Evolutionary conservation across 1,140 invertebrate species (phyloP).

Genomic region (Hycleus cichorii): DNA sequence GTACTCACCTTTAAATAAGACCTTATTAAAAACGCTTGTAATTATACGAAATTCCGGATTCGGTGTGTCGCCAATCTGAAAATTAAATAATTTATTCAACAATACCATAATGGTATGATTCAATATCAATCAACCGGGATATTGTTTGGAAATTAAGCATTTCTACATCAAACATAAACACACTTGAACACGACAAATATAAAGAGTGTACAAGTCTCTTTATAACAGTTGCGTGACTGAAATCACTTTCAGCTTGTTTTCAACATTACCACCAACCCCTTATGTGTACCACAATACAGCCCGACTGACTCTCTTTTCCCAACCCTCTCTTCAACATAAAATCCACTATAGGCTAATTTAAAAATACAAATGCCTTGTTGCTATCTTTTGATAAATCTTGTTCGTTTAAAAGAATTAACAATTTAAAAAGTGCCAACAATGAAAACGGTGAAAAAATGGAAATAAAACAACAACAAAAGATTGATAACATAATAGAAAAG

Average conservation of each 20-base stretch:
- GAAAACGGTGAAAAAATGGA: too few species aligned
- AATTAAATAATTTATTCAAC: constrained; percentile 18
- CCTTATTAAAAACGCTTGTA: constrained; percentile 80
- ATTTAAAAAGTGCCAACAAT: too few species aligned
- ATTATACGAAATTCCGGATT: constrained; percentile 78
- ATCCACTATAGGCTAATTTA: constrained; percentile 6
- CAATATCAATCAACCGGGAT: too few species aligned
- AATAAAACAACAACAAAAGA: too few species aligned
- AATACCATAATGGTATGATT: too few species aligned
- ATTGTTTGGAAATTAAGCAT: too few species aligned
- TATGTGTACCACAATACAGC: background rate
- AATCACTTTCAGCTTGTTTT: constrained; percentile 11
- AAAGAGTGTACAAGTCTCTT: constrained; percentile 5
- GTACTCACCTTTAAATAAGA: constrained; percentile 67
- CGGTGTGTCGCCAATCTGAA: constrained; percentile 74
- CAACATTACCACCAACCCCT: constrained; percentile 7
- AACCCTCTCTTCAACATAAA: background rate
- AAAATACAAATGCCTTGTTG: constrained; percentile 15
- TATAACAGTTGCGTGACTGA: constrained; percentile 27
- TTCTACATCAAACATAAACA: constrained; percentile 28
- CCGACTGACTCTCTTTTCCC: background rate
- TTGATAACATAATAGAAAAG: too few species aligned
- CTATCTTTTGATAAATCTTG: constrained; percentile 11
- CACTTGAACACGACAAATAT: constrained; percentile 3
- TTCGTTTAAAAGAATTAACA: background rate